Conservation (phyloP, 2,113 vertebrate species). For the Petrocephalus microphthalmus region DNA sequence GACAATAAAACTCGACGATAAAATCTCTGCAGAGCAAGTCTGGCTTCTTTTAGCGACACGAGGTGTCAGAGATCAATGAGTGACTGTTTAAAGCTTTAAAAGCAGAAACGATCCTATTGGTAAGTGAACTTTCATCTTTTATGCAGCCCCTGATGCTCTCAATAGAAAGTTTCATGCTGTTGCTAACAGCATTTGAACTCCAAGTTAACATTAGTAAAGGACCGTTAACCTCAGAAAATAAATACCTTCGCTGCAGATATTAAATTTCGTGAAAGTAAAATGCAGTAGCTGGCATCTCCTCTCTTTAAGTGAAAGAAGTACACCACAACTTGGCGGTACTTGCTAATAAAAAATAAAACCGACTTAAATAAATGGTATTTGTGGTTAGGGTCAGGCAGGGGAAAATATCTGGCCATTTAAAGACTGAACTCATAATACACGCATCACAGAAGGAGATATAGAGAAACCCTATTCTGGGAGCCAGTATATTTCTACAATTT, state of each 20-base stretch:
- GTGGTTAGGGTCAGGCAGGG: background rate
- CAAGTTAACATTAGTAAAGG: background rate
- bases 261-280: background rate
- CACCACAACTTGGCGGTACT: background rate
- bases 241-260: background rate
- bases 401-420: background rate
- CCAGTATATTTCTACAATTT: background rate
- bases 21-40: conserved; percentile 16
- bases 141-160: background rate
- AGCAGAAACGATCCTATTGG: conserved; percentile 12
- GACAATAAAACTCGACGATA: conserved; percentile 38
- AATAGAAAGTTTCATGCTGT: background rate
- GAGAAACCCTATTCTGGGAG: background rate
- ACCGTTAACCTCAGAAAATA: background rate
- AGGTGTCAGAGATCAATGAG: conserved; percentile 16
- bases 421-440: background rate
- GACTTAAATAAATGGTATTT: background rate
- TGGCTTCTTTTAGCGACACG: background rate
- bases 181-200: background rate
- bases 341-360: background rate
- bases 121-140: background rate
- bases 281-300: background rate
- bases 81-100: conserved; percentile 15
- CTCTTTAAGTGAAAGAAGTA: background rate
- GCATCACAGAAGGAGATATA: background rate